Base-by-base conservation (phyloP, 37 sponge, comb jelly and placozoan genomes). In the Haliclona indistincta region DNA sequence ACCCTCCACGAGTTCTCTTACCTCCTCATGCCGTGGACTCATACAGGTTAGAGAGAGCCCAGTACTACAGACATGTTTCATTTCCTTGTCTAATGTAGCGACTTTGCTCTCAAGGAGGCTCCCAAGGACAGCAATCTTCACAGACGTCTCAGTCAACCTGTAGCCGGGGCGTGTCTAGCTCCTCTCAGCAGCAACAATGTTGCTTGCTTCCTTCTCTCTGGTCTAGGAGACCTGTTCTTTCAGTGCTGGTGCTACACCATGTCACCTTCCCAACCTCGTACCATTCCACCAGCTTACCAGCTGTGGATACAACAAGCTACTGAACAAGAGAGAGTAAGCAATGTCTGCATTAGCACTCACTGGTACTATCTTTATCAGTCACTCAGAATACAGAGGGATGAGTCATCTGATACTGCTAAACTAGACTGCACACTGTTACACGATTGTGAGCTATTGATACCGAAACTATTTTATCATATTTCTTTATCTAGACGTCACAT, bases 151-250 rank as follows among this genome's bases (percentile, higher is more conserved):
- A 68, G 23, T 17, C 69, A 41, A 39, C 41, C 8, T 7, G n/a
- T 68, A 42, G 22, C 69, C 17, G 69, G 69, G 25, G 45, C 28
- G 22, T 39, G 69, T 39, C 3, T 68, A 3, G 44, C 38, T 42
- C 29, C 29, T 42, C 69, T 68, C 43, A 20, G 22, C 19, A n/a
- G 23, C 6, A n/a, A 20, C 7, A 8, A 58, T 6, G 6, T 6
- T 7, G 6, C 7, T 58, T 58, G 60, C n/a, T 20, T 6, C 22
- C 13, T 58, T 25, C 11, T 58, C 7, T 58, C 60, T 20, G 6
- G 6, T 7, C 13, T n/a, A 58, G 60, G 60, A n/a, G 60, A 58
- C 28, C 22, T 58, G 7, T 58, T 58, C 28, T 58, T 25, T 20
- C 60, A 58, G 28, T 25, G 6, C 6, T 58, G 60, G 60, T 26